These are phyloP conservation scores for Rhopalosiphum maidis DNA, from an alignment of 1,140 invertebrate species.

Conservation along the genomic window DNA sequence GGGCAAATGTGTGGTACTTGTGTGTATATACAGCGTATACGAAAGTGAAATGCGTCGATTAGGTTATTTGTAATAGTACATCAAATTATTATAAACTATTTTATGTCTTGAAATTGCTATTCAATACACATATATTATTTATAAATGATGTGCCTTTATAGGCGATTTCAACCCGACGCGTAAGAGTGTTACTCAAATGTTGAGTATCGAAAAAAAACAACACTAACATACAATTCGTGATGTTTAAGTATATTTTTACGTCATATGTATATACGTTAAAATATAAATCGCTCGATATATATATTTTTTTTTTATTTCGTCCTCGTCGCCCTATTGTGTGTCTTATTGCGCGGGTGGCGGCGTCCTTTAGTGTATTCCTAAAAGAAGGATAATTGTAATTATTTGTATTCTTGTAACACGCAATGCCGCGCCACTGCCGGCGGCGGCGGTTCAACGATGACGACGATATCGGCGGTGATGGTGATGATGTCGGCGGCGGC, in stretches of 20 bases:
- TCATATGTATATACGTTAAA: not conserved
- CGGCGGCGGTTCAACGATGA: not conserved
- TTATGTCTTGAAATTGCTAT: not conserved
- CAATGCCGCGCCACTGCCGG: not conserved
- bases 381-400: conserved; percentile 33
- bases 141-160: not conserved
- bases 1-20: not conserved
- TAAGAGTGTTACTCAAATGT: not conserved
- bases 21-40: not conserved
- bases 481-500: not conserved
- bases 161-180: not conserved
- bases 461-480: not conserved
- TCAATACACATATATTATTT: not conserved
- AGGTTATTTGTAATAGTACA: not conserved
- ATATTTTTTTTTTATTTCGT: not conserved
- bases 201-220: not conserved
- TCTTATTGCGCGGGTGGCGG: conserved; percentile 48
- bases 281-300: not conserved
- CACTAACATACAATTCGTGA: not conserved
- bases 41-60: not conserved
- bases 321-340: conserved; percentile 4
- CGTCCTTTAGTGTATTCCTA: conserved; percentile 7
- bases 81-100: not conserved
- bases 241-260: not conserved
- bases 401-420: conserved; percentile 35